Evolutionary conservation across 2,113 vertebrate genomes (phyloP), one percentile per base, ranked within the genome.

Genomic region (Gymnobelideus leadbeateri): DNA sequence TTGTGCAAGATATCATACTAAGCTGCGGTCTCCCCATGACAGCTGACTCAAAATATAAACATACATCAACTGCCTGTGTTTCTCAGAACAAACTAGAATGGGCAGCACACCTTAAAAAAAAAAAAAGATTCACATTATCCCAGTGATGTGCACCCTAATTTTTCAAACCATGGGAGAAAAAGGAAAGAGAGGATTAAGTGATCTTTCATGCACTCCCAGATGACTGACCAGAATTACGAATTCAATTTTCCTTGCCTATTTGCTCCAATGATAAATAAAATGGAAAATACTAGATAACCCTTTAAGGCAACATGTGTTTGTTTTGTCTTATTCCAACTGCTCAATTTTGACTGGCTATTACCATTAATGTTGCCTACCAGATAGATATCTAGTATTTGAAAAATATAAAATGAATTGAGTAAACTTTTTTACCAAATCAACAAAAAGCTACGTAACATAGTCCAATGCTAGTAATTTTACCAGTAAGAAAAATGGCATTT

Each of bases 1-100:
- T 99, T 99, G 99, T 99, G 99, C 99, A 99, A 99, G 99, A 99
- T 99, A 99, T 99, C 99, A 99, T 99, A 99, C 99, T 99, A 99
- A 99, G 99, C 99, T 99, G 99, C 99, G 99, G 99, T 99, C 99
- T 99, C 99, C 99, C 99, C 98, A 98, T 99, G 99, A 99, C 99
- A 99, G 99, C 99, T 99, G 99, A 99, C 98, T 99, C 98, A 98
- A 99, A 98, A 99, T 99, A 98, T 99, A 98, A 98, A 98, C 98
- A 98, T 97, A 97, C 97, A 98, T 98, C 98, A 99, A 98, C 99
- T 99, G 99, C 98, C 99, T 99, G 98, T 99, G 98, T 98, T 98
- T 98, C 98, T 98, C 97, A 98, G 98, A 98, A 98, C 98, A 98
- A 98, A 98, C 97, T 96, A 98, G 98, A 98, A 98, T 98, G 98